Evolutionary conservation across 1,140 invertebrate genomes (phyloP).

Genomic region (Leguminivora glycinivorella): DNA sequence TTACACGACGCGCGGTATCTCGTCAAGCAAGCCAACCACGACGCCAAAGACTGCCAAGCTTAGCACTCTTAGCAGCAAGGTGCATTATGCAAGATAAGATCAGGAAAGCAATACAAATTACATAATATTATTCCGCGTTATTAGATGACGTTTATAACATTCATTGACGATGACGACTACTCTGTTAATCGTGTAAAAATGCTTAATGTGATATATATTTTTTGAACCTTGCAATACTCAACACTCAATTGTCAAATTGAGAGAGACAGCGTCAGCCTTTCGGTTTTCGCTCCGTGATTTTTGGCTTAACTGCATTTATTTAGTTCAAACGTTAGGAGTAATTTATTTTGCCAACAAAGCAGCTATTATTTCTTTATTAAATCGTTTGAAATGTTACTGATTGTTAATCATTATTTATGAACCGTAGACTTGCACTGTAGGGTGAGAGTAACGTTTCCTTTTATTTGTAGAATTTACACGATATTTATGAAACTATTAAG

Average conservation of each 20-base stretch:
- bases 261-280: conserved; percentile 10
- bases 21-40: no score
- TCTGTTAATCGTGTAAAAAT: no score
- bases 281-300: conserved; percentile 16
- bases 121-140: no score
- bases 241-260: background rate
- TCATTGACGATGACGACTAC: no score
- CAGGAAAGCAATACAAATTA: no score
- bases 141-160: no score
- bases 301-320: conserved; percentile 12
- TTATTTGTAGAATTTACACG: background rate
- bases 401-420: conserved; percentile 3
- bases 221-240: background rate
- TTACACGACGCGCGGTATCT: no score
- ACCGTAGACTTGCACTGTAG: background rate
- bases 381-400: background rate
- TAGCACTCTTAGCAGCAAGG: no score
- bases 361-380: background rate
- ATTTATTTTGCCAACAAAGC: conserved; percentile 18
- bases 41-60: no score
- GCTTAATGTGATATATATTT: background rate
- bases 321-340: conserved; percentile 2
- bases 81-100: no score
- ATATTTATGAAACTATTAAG: background rate
- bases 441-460: background rate